These are phyloP conservation scores for Nymphalis io DNA, from an alignment of 1,140 invertebrate genomes.

Conservation along the genomic window DNA sequence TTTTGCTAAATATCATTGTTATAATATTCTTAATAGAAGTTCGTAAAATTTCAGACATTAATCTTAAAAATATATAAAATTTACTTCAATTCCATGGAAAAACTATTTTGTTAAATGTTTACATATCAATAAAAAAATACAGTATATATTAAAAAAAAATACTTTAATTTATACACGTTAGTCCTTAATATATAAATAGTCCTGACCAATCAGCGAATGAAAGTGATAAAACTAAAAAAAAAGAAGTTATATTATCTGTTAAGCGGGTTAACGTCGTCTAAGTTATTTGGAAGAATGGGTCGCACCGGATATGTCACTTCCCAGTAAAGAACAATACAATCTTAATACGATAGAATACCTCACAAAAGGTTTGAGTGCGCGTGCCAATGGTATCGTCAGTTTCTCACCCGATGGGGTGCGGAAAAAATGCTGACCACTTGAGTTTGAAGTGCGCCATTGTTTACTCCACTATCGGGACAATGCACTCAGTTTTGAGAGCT, in stretches of 20 bases:
- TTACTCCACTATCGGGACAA: slow-evolving; percentile 47
- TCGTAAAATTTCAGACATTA: too few relatives aligned
- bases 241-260: slow-evolving; percentile 27
- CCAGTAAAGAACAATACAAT: slow-evolving; percentile 61
- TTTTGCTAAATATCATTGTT: too few relatives aligned
- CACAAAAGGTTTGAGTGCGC: slow-evolving; percentile 52
- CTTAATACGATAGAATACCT: slow-evolving; percentile 48
- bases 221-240: slow-evolving; percentile 22
- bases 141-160: neutral
- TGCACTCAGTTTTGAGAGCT: slow-evolving; percentile 43
- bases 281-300: slow-evolving; percentile 29
- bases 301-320: slow-evolving; percentile 66
- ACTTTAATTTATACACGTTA: neutral
- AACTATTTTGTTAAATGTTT: too few relatives aligned
- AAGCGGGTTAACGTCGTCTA: slow-evolving; percentile 18
- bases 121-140: too few relatives aligned
- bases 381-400: slow-evolving; percentile 52
- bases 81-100: too few relatives aligned
- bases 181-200: neutral
- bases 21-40: too few relatives aligned
- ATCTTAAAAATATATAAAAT: too few relatives aligned
- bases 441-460: slow-evolving; percentile 55
- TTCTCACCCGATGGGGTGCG: slow-evolving; percentile 44
- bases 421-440: slow-evolving; percentile 60
- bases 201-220: neutral